Evolutionary conservation across 2,113 vertebrate species (phyloP).

Genomic region (Menidia beryllina): DNA sequence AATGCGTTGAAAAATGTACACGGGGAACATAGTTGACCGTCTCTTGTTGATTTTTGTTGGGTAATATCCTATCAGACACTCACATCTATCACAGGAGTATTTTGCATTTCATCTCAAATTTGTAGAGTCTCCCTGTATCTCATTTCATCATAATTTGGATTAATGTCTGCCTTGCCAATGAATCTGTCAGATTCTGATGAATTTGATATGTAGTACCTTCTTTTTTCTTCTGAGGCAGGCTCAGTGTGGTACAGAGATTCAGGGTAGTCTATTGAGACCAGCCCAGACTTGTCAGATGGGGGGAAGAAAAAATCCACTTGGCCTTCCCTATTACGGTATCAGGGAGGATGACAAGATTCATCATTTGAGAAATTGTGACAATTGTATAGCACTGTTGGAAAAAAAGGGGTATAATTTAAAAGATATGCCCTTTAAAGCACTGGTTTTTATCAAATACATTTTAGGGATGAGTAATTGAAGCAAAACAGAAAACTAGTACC

Average conservation of each 20-base stretch:
- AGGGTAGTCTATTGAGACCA: conserved; percentile 33
- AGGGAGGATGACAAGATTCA: conserved; percentile 15
- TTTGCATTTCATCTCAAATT: conserved; percentile 40
- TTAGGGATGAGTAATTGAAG: background rate
- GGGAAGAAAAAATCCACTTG: conserved; percentile 10
- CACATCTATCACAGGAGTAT: conserved; percentile 15
- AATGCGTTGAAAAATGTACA: conserved; percentile 25
- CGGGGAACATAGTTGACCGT: conserved; percentile 8
- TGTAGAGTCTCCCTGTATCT: conserved; percentile 11
- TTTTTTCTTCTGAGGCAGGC: conserved; percentile 32
- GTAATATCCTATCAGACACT: conserved; percentile 32
- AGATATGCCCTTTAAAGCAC: background rate
- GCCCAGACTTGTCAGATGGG: conserved; percentile 30
- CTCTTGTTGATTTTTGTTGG: conserved; percentile 30
- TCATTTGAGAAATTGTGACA: conserved; percentile 5
- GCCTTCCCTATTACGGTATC: conserved; percentile 15
- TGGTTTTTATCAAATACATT: background rate
- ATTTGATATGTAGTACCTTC: conserved; percentile 30
- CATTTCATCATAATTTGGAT: conserved; percentile 33
- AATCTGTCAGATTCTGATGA: conserved; percentile 25
- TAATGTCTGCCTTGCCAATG: conserved; percentile 30
- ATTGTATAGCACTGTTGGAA: background rate
- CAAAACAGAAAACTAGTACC: conserved; percentile 1
- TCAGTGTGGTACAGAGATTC: conserved; percentile 29
- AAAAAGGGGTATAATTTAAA: background rate